Conservation (phyloP, 2,113 vertebrate genomes). For the Dicrurus megarhynchus region DNA sequence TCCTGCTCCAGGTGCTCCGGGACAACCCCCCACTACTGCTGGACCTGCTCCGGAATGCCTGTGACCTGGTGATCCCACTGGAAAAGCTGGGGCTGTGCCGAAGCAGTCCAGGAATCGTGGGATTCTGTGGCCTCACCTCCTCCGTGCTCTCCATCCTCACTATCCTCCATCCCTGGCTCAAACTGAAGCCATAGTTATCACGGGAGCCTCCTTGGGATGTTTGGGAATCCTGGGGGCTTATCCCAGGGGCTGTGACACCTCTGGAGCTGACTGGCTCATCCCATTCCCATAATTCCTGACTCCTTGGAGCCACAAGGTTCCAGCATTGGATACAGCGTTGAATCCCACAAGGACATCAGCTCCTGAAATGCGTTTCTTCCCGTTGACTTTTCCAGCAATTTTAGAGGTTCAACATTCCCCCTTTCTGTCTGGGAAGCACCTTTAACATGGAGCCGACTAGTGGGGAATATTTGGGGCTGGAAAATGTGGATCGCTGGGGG, state of each 20-base stretch:
- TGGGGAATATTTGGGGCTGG: neutral
- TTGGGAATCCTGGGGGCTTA: neutral
- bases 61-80: constrained; percentile 89
- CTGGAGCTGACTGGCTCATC: no score
- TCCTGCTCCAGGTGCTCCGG: constrained; percentile 75
- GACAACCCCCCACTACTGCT: constrained; percentile 86
- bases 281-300: neutral
- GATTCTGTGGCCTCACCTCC: constrained; percentile 86
- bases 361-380: neutral
- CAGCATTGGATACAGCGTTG: neutral
- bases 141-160: constrained; percentile 86
- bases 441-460: neutral
- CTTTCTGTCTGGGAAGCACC: rapidly evolving
- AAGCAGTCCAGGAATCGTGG: constrained; percentile 80
- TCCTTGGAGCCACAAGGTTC: neutral
- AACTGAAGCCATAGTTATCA: constrained; percentile 80
- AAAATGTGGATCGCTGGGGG: rapidly evolving
- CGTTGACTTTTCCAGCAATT: neutral
- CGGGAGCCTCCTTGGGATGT: neutral
- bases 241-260: neutral
- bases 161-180: constrained; percentile 89
- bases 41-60: constrained; percentile 86
- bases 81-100: constrained; percentile 85
- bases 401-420: neutral
- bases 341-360: neutral